Evolutionary conservation across 37 sponge, comb jelly and placozoan genomes (phyloP).

Genomic region (Aphrocallistes beatrix): DNA sequence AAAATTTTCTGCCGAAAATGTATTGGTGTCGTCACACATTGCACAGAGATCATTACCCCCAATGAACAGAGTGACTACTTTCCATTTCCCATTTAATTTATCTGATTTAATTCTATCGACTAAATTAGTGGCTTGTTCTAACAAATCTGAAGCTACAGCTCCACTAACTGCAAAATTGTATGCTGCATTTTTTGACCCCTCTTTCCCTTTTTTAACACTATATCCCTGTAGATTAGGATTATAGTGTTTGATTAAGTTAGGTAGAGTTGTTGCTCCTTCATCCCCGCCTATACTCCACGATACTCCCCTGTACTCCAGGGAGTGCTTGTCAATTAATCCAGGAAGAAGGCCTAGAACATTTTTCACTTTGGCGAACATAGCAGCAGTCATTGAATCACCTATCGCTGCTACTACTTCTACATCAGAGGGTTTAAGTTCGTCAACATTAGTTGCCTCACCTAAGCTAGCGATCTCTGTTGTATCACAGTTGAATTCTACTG

Average conservation of each 20-base stretch:
- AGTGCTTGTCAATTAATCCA: not conserved
- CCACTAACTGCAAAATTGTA: slow-evolving; percentile 39
- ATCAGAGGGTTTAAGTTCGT: slow-evolving; percentile 16
- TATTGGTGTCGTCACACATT: slow-evolving; percentile 22
- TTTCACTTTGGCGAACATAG: not conserved
- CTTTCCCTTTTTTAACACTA: slow-evolving; percentile 22
- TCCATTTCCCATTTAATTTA: slow-evolving; percentile 38
- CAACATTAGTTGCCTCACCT: not conserved
- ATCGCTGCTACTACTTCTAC: slow-evolving; percentile 23
- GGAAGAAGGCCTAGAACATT: not conserved
- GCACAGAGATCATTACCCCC: slow-evolving; percentile 66
- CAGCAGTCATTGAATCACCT: slow-evolving; percentile 28
- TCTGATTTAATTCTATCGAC: not conserved
- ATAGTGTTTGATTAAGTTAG: slow-evolving; percentile 39
- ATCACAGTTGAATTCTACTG: not conserved
- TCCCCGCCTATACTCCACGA: slow-evolving; percentile 52
- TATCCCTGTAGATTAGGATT: slow-evolving; percentile 38
- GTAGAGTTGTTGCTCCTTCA: slow-evolving; percentile 30
- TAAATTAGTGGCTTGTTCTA: not conserved
- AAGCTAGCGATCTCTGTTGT: not conserved
- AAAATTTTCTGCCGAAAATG: not conserved
- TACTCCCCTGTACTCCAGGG: slow-evolving; percentile 12
- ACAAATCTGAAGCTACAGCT: slow-evolving; percentile 21
- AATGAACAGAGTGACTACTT: slow-evolving; percentile 52
- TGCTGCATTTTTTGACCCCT: not conserved